Base-by-base conservation (phyloP, 2,888 invertebrate genomes). In the Camponotus fellah region DNA sequence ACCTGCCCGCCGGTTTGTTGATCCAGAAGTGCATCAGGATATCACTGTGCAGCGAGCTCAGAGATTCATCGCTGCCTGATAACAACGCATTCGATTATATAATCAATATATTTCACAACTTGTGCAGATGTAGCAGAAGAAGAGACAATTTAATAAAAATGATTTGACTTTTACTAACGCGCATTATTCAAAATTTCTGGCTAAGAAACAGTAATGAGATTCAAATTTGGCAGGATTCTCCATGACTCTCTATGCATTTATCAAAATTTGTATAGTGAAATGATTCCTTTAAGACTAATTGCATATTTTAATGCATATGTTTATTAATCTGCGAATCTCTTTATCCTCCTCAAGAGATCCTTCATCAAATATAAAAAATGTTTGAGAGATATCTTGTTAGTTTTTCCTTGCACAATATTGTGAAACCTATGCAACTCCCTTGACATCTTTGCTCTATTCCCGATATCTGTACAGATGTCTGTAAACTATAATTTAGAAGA, bases 1-100 rank as follows among this genome's bases (percentile, higher is more conserved):
- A 96, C 95, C 95, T 97, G 97, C 95, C 97, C 97, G 93, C 97
- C 87, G 94, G 97, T 95, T 97, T 97, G 95, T 97, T 97, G 95
- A 97, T 97, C 97, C 97, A 98, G 96, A 98, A 97, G 97, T 98
- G 97, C 97, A 97, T 98, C 40, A 69, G 88, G 87, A 88, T 72
- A 26, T 80, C 26, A 17, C 46, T 46, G n/a, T 46, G 8, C 53
- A 37, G 37, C 10, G 17, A 21, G 9, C 62, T 85, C 76, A 85
- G 49, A 77, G 17, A 77, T 37, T 21, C 83, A 87, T 88, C 34
- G 43, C 14, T 34, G 12, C 5, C 69, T 43, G 37, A 3, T 53
- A 34, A 46, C n/a, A 34, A 62, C 17, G 14, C 0, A 17, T 17
- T 10, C 3, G 17, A 32, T 32, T 8, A 62, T 62, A 1, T 60